A percentile compares a stretch with the other conserved stretches of the same genome.
phyloP scores from a whole-genome alignment of 2,113 vertebrate genomes.

The Platysternon megacephalum region DNA sequence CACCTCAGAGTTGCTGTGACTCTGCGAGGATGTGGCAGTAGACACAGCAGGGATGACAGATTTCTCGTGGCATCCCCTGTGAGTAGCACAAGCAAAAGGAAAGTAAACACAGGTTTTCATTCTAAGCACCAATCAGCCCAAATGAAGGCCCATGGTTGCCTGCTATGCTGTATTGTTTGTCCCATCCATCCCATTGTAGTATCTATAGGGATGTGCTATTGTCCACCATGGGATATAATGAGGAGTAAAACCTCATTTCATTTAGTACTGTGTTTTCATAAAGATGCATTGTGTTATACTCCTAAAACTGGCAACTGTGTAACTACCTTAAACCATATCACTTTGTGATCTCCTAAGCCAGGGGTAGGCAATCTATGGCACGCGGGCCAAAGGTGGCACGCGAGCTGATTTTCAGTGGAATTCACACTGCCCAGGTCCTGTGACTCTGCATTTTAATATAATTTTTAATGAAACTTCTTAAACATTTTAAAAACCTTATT shows the following conservation, averaged over 20 bases:
- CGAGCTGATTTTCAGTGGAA: too few relatives aligned
- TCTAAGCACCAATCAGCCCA: too few relatives aligned
- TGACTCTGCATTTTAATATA: too few relatives aligned
- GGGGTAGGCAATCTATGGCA: too few relatives aligned
- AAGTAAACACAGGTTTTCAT: too few relatives aligned
- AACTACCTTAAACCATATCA: not conserved
- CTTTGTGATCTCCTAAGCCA: fast-evolving
- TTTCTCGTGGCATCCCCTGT: not conserved
- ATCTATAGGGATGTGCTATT: not conserved
- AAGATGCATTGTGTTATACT: not conserved
- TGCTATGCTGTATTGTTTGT: not conserved
- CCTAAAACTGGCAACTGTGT: not conserved
- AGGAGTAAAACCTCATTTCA: not conserved
- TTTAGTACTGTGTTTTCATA: not conserved
- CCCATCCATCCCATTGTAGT: not conserved
- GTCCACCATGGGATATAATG: not conserved
- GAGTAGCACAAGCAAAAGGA: not conserved
- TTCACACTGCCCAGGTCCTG: too few relatives aligned
- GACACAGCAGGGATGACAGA: not conserved
- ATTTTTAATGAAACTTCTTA: too few relatives aligned
- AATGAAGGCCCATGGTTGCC: not conserved
- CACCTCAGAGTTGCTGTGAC: not conserved
- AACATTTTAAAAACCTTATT: too few relatives aligned
- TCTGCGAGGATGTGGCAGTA: not conserved
- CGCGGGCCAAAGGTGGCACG: too few relatives aligned